phyloP scores from a whole-genome alignment of 2,113 vertebrate genomes.

The Anolis carolinensis region DNA sequence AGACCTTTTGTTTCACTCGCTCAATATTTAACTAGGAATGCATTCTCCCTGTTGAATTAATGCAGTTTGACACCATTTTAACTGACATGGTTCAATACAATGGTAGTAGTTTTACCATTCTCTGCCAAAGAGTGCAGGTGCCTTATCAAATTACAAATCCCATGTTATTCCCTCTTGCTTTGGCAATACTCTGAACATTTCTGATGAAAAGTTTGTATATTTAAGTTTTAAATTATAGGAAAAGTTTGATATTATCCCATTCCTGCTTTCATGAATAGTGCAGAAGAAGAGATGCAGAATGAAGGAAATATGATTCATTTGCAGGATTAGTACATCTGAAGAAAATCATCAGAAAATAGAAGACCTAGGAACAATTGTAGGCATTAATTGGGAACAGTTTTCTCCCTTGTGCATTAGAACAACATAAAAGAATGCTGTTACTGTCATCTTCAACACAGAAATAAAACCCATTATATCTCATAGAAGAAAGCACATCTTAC shows the following conservation, averaged over 20 bases:
- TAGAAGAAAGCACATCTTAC: neutral
- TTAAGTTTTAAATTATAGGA: neutral
- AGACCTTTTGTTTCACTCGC: too few relatives aligned
- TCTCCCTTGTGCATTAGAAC: neutral
- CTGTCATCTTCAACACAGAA: neutral
- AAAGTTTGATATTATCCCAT: neutral
- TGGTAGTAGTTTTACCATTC: too few relatives aligned
- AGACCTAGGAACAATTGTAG: neutral
- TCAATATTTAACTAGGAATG: too few relatives aligned
- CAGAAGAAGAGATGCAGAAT: neutral
- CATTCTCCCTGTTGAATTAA: too few relatives aligned
- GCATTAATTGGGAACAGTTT: neutral
- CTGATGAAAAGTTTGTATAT: neutral
- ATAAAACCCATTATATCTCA: neutral
- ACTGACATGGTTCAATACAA: too few relatives aligned
- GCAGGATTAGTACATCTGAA: neutral
- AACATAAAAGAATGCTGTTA: neutral
- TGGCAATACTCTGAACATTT: neutral
- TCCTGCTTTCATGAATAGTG: neutral
- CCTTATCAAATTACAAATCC: too few relatives aligned
- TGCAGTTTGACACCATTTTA: too few relatives aligned
- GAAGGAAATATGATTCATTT: neutral
- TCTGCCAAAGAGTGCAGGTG: too few relatives aligned
- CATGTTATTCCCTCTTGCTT: neutral
- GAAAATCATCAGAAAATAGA: conserved; percentile 10